Evolutionary conservation across 2,113 vertebrate genomes (phyloP).

Genomic region (Myiagra hebetior): DNA sequence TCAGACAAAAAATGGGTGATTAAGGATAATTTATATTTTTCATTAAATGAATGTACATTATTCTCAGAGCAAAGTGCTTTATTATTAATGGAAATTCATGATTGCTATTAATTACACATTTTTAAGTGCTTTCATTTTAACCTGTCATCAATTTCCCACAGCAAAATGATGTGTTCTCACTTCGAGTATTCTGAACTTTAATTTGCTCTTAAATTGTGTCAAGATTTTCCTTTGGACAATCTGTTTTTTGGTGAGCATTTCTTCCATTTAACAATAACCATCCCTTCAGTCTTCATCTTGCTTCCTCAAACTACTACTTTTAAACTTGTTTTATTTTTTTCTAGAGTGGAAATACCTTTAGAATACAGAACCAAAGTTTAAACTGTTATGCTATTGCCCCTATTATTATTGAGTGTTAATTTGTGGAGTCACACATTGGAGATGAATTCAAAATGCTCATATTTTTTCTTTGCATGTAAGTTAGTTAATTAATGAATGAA

Average conservation of each 20-base stretch:
- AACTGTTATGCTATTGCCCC: background rate
- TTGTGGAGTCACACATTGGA: background rate
- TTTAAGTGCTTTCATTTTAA: constrained; percentile 25
- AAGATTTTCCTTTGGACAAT: background rate
- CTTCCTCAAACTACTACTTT: background rate
- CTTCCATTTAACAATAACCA: background rate
- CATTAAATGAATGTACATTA: constrained; percentile 4
- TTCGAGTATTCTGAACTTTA: background rate
- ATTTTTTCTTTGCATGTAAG: background rate
- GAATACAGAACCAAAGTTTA: constrained; percentile 23
- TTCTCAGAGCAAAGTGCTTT: background rate
- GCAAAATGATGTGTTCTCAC: constrained; percentile 5
- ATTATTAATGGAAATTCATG: constrained; percentile 23
- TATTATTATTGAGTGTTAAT: background rate
- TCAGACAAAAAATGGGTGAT: background rate
- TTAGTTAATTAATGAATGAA: background rate
- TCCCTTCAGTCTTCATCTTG: background rate
- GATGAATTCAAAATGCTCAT: background rate
- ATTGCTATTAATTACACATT: constrained; percentile 30
- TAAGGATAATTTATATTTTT: constrained; percentile 41
- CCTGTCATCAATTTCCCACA: background rate
- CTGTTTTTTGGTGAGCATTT: background rate
- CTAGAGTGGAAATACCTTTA: background rate
- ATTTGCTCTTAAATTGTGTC: constrained; percentile 33
- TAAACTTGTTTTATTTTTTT: background rate